Base-by-base conservation (phyloP, 2,113 vertebrate genomes). In the Cheirogaleus medius region DNA sequence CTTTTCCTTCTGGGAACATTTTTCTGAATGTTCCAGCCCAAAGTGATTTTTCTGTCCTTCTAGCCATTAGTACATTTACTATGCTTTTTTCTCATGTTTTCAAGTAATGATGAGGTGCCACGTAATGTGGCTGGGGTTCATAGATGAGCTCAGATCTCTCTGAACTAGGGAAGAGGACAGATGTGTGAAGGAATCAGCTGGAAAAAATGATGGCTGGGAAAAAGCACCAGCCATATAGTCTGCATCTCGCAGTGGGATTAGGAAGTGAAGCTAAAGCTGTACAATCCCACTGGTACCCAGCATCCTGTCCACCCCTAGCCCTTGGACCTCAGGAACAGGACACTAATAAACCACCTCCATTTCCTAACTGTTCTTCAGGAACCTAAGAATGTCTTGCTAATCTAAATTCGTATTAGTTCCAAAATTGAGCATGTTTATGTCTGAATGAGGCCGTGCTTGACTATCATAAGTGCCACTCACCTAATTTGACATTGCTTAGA, bases 41-140 rank as follows among this genome's bases (percentile, higher is more conserved):
- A 80, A 54, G 10, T 37, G 21, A 64, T 20, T 52, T 64, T 89
- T 77, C 39, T 80, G 20, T 66, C 58, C 8, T 73, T 21, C 94
- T 83, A 73, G 15, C 42, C 64, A n/a, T 10, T 85, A 42, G 54
- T 60, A 68, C 11, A 58, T 85, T 89, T 80, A 56, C 37, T 94
- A 11, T 81, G 34, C 34, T 78, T 87, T 82, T 60, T 15, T 21
- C 27, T 93, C 13, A 52, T 92, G 73, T 76, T 82, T 71, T 20
- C 56, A 97, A 81, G 89, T 94, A 83, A 83, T 83, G n/a, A 12
- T 58, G 56, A 96, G 34, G 86, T 37, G 29, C 6, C 37, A 68
- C 27, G 17, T 76, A 49, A 82, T n/a, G 34, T 58, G 54, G 7
- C 14, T 88, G 25, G 78, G 23, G 14, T 71, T 39, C 27, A 64